These are phyloP conservation scores for Pecten maximus DNA, from an alignment of 2,888 invertebrate species.

Conservation along the genomic window DNA sequence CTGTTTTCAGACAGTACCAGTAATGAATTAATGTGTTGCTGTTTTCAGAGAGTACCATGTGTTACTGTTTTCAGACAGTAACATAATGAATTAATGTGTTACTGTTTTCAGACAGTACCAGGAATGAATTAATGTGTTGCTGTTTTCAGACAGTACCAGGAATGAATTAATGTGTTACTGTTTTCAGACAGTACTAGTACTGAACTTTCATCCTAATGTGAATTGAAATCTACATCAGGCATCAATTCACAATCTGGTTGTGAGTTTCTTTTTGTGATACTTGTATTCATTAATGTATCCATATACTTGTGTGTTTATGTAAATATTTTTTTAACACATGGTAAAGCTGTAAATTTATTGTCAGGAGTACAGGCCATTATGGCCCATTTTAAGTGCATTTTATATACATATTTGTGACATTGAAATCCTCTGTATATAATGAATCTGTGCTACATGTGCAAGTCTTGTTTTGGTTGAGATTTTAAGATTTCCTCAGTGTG, in stretches of 20 bases:
- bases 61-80: no score
- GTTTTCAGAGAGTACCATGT: no score
- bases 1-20: no score
- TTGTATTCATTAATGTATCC: not conserved
- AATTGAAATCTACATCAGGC: not conserved
- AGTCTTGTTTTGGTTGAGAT: not conserved
- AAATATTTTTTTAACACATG: not conserved
- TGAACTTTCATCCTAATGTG: no score
- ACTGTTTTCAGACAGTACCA: no score
- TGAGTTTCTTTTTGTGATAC: not conserved
- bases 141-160: no score
- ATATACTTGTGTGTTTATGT: not conserved
- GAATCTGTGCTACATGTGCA: not conserved
- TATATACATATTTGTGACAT: not conserved
- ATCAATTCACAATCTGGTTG: not conserved
- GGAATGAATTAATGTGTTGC: no score
- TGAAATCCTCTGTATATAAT: not conserved
- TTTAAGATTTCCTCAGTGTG: not conserved
- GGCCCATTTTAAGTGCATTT: slow-evolving; percentile 11
- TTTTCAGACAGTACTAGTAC: no score
- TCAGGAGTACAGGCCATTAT: not conserved
- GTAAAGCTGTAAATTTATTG: slow-evolving; percentile 1
- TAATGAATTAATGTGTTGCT: no score
- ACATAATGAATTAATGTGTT: no score
- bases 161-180: no score